Percentiles rank a stretch among this genome's conserved stretches.
Conservation (phyloP, 2,113 vertebrate genomes). For the Strix uralensis region DNA sequence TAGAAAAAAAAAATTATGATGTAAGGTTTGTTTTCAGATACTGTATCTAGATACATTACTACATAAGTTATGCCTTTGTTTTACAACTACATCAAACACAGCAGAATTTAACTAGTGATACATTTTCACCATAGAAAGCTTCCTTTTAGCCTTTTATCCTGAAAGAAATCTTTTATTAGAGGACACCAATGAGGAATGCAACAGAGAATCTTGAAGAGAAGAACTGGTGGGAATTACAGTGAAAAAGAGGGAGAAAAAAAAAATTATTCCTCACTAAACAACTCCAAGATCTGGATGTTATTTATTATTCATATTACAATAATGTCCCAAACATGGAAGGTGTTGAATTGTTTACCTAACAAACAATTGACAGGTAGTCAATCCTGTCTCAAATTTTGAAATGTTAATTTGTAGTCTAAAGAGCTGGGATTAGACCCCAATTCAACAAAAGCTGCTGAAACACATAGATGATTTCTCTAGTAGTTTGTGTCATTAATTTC, state of each 20-base stretch:
- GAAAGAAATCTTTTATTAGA: neutral
- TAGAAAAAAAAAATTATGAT: neutral
- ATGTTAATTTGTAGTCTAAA: neutral
- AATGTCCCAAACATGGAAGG: neutral
- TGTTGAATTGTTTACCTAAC: neutral
- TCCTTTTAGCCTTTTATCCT: neutral
- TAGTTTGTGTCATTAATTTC: neutral
- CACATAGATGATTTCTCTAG: neutral
- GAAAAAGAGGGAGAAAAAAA: neutral
- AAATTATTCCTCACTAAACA: neutral
- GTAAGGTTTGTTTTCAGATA: neutral
- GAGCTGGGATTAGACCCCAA: neutral
- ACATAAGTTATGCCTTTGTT: neutral
- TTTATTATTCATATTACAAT: neutral
- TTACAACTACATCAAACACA: neutral
- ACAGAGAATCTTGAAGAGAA: neutral
- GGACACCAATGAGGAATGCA: neutral
- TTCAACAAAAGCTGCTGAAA: neutral
- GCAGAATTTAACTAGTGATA: neutral
- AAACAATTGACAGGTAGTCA: neutral
- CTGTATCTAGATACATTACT: neutral
- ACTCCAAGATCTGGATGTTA: neutral
- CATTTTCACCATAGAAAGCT: neutral
- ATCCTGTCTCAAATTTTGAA: neutral
- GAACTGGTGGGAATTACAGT: neutral